Percentiles rank a stretch among this genome's conserved stretches.
These are phyloP conservation scores for Tragopan temminckii DNA, from an alignment of 2,797 vertebrate species.

Conservation along the genomic window DNA sequence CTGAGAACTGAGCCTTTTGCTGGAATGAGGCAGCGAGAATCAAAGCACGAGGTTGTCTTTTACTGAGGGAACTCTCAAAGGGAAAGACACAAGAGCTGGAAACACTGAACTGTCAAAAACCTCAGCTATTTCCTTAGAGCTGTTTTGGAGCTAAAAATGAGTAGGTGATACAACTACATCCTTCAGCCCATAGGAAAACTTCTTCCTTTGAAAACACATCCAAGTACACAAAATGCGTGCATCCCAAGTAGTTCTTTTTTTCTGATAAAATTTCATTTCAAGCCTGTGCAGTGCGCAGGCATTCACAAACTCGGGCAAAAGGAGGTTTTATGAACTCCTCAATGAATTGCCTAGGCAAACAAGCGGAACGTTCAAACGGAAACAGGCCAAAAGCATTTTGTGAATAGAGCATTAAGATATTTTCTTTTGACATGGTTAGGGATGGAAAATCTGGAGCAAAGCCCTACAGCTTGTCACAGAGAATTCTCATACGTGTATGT, in stretches of 20 bases:
- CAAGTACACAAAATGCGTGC: neutral
- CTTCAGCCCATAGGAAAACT: neutral
- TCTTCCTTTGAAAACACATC: conserved; percentile 2
- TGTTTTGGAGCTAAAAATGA: neutral
- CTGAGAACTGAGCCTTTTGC: neutral
- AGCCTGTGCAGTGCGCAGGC: neutral
- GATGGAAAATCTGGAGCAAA: conserved; percentile 43
- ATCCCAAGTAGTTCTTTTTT: neutral
- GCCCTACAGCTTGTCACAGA: neutral
- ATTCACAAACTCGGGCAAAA: conserved; percentile 16
- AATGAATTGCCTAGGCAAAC: conserved; percentile 21
- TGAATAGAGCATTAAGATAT: conserved; percentile 48
- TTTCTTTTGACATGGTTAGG: conserved; percentile 28
- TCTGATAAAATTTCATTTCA: neutral
- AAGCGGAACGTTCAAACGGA: conserved; percentile 20
- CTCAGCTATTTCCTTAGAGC: neutral
- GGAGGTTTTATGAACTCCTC: conserved; percentile 38
- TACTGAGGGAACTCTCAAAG: neutral
- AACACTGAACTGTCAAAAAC: neutral
- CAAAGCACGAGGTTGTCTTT: neutral
- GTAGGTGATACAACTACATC: neutral
- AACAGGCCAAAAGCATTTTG: conserved; percentile 37
- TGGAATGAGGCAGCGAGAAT: neutral
- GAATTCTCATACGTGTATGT: neutral
- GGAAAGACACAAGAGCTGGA: neutral